Conservation (phyloP, 1,140 invertebrate species). For the Bicyclus anynana region DNA sequence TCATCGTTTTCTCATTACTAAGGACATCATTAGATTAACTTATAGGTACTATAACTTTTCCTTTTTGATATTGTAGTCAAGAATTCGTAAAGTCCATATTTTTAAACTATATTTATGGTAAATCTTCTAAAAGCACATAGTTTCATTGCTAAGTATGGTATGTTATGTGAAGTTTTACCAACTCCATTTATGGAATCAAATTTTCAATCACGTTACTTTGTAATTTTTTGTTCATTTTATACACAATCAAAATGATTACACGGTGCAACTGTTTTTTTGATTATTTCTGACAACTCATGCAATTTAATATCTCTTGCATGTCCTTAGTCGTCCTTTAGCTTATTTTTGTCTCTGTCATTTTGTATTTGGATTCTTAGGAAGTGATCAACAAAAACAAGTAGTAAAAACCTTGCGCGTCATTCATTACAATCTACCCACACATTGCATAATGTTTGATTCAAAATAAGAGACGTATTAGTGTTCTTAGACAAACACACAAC, state of each 20-base stretch:
- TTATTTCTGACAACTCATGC: neutral
- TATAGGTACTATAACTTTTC: no score
- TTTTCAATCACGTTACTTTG: neutral
- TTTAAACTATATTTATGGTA: no score
- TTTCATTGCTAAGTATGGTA: no score
- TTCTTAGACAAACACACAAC: no score
- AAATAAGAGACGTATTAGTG: constrained; percentile 3
- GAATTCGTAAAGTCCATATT: no score
- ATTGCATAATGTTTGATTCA: constrained; percentile 10
- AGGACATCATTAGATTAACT: no score
- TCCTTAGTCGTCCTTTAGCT: neutral
- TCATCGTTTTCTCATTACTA: no score
- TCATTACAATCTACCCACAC: constrained; percentile 4
- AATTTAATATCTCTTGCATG: neutral
- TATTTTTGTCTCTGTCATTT: neutral
- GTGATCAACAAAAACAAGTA: neutral
- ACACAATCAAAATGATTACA: neutral
- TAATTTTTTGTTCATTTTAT: neutral
- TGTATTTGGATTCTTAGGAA: neutral
- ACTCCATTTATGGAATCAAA: neutral
- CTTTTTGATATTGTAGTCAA: no score
- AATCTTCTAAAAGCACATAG: no score
- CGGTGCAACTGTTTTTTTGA: neutral
- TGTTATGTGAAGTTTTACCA: no score
- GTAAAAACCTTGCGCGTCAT: neutral